A percentile compares a stretch with the other conserved stretches of the same genome.
Conservation (phyloP, 1,140 invertebrate genomes). For the Drosophila santomea region DNA sequence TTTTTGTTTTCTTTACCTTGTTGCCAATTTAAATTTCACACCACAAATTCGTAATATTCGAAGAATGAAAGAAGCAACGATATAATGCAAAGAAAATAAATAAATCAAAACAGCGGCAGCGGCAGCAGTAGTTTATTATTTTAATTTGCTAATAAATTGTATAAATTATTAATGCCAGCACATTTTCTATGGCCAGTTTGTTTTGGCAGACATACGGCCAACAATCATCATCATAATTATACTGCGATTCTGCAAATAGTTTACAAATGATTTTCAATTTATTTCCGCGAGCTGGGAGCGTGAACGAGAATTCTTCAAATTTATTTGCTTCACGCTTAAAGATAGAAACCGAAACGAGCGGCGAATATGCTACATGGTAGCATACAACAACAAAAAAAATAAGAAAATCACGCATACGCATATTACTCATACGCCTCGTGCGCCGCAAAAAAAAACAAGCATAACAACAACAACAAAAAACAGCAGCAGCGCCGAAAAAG, state of each 20-base stretch:
- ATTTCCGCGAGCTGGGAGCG: slow-evolving; percentile 4
- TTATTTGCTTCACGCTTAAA: slow-evolving; percentile 60
- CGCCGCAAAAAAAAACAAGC: slow-evolving; percentile 26
- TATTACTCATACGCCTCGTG: slow-evolving; percentile 78
- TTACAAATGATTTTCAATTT: slow-evolving; percentile 71
- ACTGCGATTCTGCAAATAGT: slow-evolving; percentile 40
- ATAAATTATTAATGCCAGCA: slow-evolving; percentile 62
- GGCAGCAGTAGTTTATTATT: slow-evolving; percentile 49
- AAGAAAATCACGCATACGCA: slow-evolving; percentile 49
- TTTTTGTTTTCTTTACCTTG: neutral
- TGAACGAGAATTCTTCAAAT: slow-evolving; percentile 67
- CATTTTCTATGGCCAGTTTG: slow-evolving; percentile 51
- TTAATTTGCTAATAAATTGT: slow-evolving; percentile 68
- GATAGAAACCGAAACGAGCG: slow-evolving; percentile 24
- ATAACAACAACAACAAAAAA: no score
- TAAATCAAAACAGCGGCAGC: slow-evolving; percentile 37
- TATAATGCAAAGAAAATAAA: slow-evolving; percentile 57
- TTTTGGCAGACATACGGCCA: slow-evolving; percentile 57
- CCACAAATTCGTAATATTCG: slow-evolving; percentile 9
- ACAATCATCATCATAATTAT: slow-evolving; percentile 49
- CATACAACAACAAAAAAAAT: slow-evolving; percentile 16
- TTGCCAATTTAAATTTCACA: slow-evolving; percentile 34
- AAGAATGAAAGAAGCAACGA: neutral
- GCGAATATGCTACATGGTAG: slow-evolving; percentile 59
- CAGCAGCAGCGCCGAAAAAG: slow-evolving; percentile 31